Evolutionary conservation across 2,888 invertebrate genomes (phyloP), one percentile per base, ranked within the genome.

Genomic region (Bellardia bayeri): DNA sequence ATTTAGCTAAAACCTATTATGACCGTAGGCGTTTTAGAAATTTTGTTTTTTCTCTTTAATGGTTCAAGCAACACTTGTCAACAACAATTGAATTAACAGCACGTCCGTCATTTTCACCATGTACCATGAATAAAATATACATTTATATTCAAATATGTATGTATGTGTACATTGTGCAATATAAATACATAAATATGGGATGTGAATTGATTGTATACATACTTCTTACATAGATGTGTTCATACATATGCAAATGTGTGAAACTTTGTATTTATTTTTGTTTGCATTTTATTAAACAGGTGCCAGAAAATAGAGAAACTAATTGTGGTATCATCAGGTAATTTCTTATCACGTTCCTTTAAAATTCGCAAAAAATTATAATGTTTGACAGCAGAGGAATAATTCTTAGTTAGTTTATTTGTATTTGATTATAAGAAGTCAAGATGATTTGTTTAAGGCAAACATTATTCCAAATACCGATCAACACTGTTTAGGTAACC

Each of bases 21-120:
- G 45, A 7, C 69, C 40, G 11, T 76, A 56, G 86, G 80, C 76
- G 61, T 81, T 80, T 69, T 56, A 40, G 66, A 37, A 6, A 16
- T 45, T 66, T 75, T 42, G 8, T 45, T 11, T 81, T 45, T 72
- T 14, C 23, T 14, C 56, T 49, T 80, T 81, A 87, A 81, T 71
- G 82, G 68, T 72, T 66, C 58, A 71, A 72, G 83, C 83, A 87
- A 83, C 86, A 80, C 80, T 83, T 87, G 86, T 81, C 80, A 83
- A 81, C 71, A 87, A 76, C 83, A 83, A 87, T 87, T 87, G 86
- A 87, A 83, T 87, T 87, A 87, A 87, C 83, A 84, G 54, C 86
- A 83, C 71, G 83, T 87, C 58, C 83, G 69, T 81, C 81, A 87
- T 81, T 83, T 76, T 51, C 71, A 66, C 45, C 86, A 83, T 81